Conservation (phyloP, 2,113 vertebrate species). For the Raja brachyura region DNA sequence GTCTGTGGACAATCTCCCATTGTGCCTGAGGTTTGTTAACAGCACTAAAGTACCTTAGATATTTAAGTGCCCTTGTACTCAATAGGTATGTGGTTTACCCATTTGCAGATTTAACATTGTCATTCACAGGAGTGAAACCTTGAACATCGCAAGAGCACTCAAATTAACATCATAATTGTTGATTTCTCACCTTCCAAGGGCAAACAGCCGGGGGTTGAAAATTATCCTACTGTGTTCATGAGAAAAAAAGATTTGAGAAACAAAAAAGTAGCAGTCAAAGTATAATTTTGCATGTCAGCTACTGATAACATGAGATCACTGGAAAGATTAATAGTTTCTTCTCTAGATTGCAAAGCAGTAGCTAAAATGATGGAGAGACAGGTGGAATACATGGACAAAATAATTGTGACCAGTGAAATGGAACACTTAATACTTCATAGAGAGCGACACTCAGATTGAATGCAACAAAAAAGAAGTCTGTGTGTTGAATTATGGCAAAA, state of each 20-base stretch:
- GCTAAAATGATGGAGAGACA: neutral
- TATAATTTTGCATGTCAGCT: neutral
- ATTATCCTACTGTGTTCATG: neutral
- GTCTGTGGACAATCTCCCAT: neutral
- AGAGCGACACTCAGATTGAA: neutral
- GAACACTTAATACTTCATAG: neutral
- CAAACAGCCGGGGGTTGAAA: neutral
- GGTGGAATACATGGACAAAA: neutral
- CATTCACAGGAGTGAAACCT: neutral
- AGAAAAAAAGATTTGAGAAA: neutral
- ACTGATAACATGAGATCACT: neutral
- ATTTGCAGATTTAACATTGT: neutral
- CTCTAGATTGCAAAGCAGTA: neutral
- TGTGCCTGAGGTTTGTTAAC: neutral
- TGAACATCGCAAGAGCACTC: neutral
- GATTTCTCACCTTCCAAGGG: neutral
- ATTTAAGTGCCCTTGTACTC: neutral
- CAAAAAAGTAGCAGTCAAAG: neutral
- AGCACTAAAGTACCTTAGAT: neutral
- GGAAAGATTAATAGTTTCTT: neutral
- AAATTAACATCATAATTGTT: neutral
- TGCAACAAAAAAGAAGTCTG: neutral
- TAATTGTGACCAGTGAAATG: slow-evolving; percentile 7
- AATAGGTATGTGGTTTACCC: neutral
- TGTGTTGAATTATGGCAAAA: neutral